Percentiles rank a stretch among this genome's conserved stretches.
phyloP scores from a whole-genome alignment of 2,113 vertebrate species.

The Siniperca chuatsi region DNA sequence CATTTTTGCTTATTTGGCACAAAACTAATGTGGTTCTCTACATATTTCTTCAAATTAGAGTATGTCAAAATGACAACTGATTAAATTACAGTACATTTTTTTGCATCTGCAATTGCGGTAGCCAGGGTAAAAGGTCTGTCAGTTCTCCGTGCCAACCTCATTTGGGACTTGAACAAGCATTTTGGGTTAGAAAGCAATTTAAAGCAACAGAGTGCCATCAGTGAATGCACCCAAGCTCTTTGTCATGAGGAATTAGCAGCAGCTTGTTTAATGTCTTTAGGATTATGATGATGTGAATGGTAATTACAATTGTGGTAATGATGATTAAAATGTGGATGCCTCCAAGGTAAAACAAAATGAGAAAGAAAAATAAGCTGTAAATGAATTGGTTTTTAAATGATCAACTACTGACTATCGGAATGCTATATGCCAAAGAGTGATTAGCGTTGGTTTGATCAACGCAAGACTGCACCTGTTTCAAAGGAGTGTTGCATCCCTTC shows the following conservation, averaged over 20 bases:
- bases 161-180: conserved; percentile 49
- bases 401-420: conserved; percentile 45
- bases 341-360: conserved; percentile 75
- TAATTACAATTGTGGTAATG: conserved; percentile 76
- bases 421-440: conserved; percentile 30
- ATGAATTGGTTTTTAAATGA: conserved; percentile 67
- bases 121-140: conserved; percentile 42
- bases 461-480: neutral
- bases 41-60: conserved; percentile 29
- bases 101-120: conserved; percentile 38
- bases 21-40: conserved; percentile 34
- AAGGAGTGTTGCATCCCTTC: neutral
- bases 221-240: conserved; percentile 62
- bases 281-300: conserved; percentile 79
- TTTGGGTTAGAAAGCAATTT: conserved; percentile 50
- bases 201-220: conserved; percentile 44
- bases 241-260: conserved; percentile 75
- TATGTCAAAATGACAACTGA: conserved; percentile 47
- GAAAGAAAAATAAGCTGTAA: conserved; percentile 51
- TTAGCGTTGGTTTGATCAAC: conserved; percentile 28
- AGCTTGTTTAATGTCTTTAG: conserved; percentile 76
- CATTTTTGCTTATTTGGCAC: conserved; percentile 48
- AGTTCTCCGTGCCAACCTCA: conserved; percentile 47
- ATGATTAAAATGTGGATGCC: conserved; percentile 78
- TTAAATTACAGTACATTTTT: conserved; percentile 30